These are phyloP conservation scores for Bradysia coprophila DNA, from an alignment of 1,140 invertebrate genomes.

Conservation along the genomic window DNA sequence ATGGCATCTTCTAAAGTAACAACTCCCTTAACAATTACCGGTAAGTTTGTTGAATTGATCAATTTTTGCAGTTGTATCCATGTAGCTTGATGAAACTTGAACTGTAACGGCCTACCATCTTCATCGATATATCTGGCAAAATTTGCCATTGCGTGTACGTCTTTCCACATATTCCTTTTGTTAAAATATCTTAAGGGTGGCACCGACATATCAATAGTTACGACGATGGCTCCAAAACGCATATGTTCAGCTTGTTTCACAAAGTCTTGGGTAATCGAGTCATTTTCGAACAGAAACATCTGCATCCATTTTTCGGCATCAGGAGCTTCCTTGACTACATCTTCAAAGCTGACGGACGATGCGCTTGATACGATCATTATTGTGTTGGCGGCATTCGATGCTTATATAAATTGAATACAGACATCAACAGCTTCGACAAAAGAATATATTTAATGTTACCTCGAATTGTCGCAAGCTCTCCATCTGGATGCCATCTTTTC, in stretches of 20 bases:
- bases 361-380: slow-evolving; percentile 66
- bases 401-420: too few species aligned
- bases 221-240: too few species aligned
- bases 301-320: slow-evolving; percentile 76
- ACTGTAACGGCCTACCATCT: too few species aligned
- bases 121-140: too few species aligned
- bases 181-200: too few species aligned
- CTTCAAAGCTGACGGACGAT: slow-evolving; percentile 72
- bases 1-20: slow-evolving; percentile 73
- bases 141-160: too few species aligned
- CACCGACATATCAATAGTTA: too few species aligned
- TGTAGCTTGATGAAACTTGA: slow-evolving; percentile 60
- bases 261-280: slow-evolving; percentile 46
- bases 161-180: too few species aligned
- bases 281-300: slow-evolving; percentile 61
- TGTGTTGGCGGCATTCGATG: slow-evolving; percentile 40
- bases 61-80: slow-evolving; percentile 80
- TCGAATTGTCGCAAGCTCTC: slow-evolving; percentile 63
- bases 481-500: too few species aligned
- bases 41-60: slow-evolving; percentile 56
- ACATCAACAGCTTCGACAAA: too few species aligned
- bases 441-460: slow-evolving; percentile 28
- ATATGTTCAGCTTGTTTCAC: slow-evolving; percentile 54
- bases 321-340: slow-evolving; percentile 60
- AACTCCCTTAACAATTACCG: slow-evolving; percentile 79